A percentile compares a stretch with the other conserved stretches of the same genome.
These are phyloP conservation scores for Pelusios castaneus DNA, from an alignment of 2,113 vertebrate genomes.

Conservation along the genomic window DNA sequence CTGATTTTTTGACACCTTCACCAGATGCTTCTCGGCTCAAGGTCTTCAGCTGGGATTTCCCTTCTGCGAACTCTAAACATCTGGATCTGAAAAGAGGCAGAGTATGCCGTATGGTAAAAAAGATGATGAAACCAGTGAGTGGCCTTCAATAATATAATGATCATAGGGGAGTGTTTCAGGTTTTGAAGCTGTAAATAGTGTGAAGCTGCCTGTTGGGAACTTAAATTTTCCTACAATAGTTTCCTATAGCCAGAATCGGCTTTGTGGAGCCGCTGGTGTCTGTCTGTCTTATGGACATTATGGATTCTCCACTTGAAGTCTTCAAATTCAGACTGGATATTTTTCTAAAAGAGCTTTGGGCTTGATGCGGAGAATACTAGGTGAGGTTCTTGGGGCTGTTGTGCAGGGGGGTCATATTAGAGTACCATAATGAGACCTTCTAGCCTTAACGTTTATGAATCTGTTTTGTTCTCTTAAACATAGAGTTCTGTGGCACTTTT, in stretches of 20 bases:
- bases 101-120: conserved; percentile 54
- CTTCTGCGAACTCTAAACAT: background rate
- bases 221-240: background rate
- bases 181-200: background rate
- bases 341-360: background rate
- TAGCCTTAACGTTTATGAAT: background rate
- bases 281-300: background rate
- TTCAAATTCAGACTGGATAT: background rate
- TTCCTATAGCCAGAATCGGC: background rate
- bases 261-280: background rate
- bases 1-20: background rate
- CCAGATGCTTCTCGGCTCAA: background rate
- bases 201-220: background rate
- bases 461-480: background rate
- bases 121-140: conserved; percentile 57
- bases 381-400: background rate
- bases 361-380: background rate
- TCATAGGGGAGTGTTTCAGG: background rate
- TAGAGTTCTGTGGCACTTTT: no score
- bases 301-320: background rate
- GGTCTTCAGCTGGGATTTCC: conserved; percentile 35
- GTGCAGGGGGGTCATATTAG: background rate
- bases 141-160: background rate
- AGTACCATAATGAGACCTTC: background rate
- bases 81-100: conserved; percentile 22